Conservation (phyloP, 2,888 invertebrate genomes). For the Rapana venosa region DNA sequence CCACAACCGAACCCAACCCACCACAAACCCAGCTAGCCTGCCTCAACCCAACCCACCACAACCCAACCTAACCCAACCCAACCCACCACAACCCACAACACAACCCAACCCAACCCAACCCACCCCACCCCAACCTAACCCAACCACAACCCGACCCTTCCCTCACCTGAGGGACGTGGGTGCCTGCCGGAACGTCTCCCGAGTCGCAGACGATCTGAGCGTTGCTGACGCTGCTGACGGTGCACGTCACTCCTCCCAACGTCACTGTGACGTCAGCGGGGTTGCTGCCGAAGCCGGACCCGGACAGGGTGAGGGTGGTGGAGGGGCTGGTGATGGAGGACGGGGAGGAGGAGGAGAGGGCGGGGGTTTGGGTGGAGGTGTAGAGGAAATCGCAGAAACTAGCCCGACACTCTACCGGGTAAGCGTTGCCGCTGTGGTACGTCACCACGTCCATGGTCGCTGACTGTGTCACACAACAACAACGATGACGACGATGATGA, state of each 20-base stretch:
- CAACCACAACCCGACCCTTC: too few species aligned
- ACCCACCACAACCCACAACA: too few species aligned
- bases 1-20: too few species aligned
- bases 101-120: too few species aligned
- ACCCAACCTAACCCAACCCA: too few species aligned
- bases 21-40: too few species aligned
- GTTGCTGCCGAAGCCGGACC: slow-evolving; percentile 63
- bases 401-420: slow-evolving; percentile 30
- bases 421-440: slow-evolving; percentile 1
- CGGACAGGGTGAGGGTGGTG: slow-evolving; percentile 62
- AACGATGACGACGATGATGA: too few species aligned
- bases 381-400: slow-evolving; percentile 51
- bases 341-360: slow-evolving; percentile 54
- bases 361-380: slow-evolving; percentile 51
- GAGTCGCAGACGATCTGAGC: slow-evolving; percentile 62
- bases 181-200: slow-evolving; percentile 62
- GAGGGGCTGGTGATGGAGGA: slow-evolving; percentile 45
- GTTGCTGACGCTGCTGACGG: slow-evolving; percentile 53
- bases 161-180: slow-evolving; percentile 27
- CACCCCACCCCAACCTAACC: too few species aligned
- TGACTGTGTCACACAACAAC: too few species aligned
- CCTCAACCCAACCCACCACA: too few species aligned
- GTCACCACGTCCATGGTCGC: slow-evolving; percentile 7
- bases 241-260: slow-evolving; percentile 65
- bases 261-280: slow-evolving; percentile 57